A percentile compares a stretch with the other conserved stretches of the same genome.
phyloP scores from a whole-genome alignment of 2,888 invertebrate genomes.

The Microchrysa polita region DNA sequence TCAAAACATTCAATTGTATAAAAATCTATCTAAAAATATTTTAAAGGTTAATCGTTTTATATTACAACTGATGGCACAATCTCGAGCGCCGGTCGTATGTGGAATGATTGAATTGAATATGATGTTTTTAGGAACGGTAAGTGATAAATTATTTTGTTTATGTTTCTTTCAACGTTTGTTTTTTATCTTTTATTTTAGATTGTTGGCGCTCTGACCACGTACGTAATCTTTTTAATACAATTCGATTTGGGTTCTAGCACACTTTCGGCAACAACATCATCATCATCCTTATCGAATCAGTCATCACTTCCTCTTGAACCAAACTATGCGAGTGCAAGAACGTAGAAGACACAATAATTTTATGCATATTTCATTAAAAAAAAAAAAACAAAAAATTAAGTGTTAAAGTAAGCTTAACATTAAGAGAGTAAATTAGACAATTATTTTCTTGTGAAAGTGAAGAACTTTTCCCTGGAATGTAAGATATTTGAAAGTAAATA shows the following conservation, averaged over 20 bases:
- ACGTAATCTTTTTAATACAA: constrained; percentile 60
- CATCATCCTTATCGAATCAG: too few relatives aligned
- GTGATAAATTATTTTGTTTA: not conserved
- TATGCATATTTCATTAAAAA: too few relatives aligned
- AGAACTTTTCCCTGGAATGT: too few relatives aligned
- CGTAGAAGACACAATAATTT: too few relatives aligned
- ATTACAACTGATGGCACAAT: constrained; percentile 54
- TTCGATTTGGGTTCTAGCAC: constrained; percentile 54
- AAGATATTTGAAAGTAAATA: too few relatives aligned
- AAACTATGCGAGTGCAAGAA: too few relatives aligned
- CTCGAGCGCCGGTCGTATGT: constrained; percentile 53
- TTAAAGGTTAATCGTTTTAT: constrained; percentile 55
- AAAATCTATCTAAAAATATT: not conserved
- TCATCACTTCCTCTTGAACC: not conserved
- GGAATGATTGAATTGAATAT: constrained; percentile 59
- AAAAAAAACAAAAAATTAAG: too few relatives aligned
- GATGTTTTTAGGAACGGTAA: constrained; percentile 57
- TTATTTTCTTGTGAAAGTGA: too few relatives aligned
- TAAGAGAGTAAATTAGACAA: too few relatives aligned
- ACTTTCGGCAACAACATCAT: constrained; percentile 38
- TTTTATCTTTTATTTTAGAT: constrained; percentile 53
- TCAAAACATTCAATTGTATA: not conserved
- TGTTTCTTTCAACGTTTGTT: not conserved
- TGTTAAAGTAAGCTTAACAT: too few relatives aligned
- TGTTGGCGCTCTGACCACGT: constrained; percentile 55